Conservation (phyloP, 2,888 invertebrate species). For the Hydropsyche betteni region DNA sequence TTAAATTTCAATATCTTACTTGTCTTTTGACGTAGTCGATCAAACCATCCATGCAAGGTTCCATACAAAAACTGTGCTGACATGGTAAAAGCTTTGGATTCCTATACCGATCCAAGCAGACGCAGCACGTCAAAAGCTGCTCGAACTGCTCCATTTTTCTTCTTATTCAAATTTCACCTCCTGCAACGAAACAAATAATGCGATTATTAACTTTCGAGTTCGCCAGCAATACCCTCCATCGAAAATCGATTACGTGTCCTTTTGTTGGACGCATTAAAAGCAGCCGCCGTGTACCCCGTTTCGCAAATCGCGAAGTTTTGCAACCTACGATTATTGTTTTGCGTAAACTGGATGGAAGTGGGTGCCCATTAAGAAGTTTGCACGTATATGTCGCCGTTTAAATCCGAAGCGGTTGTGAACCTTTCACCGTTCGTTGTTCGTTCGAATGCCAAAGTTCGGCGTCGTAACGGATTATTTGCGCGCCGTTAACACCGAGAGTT, state of each 20-base stretch:
- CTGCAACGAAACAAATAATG: background rate
- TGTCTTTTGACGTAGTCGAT: constrained; percentile 94
- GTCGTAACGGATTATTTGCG: too few species aligned
- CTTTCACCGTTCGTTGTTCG: constrained; percentile 3
- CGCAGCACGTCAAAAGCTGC: constrained; percentile 96
- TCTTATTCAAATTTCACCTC: constrained; percentile 3
- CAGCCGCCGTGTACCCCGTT: constrained; percentile 10
- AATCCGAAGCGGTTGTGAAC: constrained; percentile 2
- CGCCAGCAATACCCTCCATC: background rate
- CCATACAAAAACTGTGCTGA: constrained; percentile 99
- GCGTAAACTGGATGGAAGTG: constrained; percentile 1
- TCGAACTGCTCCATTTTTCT: constrained; percentile 92
- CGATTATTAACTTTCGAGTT: too few species aligned
- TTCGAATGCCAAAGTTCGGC: too few species aligned
- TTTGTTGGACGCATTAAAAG: constrained; percentile 14
- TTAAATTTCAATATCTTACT: constrained; percentile 62
- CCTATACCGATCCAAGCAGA: constrained; percentile 96
- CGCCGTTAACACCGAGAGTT: constrained; percentile 8
- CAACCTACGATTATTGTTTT: constrained; percentile 30
- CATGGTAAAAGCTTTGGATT: constrained; percentile 99
- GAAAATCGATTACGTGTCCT: constrained; percentile 29
- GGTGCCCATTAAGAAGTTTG: constrained; percentile 19
- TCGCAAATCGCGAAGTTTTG: constrained; percentile 27
- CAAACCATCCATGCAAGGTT: constrained; percentile 97
- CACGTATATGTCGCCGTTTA: too few species aligned